Conservation (phyloP, 2,888 invertebrate genomes). For the Tiphia femorata region DNA sequence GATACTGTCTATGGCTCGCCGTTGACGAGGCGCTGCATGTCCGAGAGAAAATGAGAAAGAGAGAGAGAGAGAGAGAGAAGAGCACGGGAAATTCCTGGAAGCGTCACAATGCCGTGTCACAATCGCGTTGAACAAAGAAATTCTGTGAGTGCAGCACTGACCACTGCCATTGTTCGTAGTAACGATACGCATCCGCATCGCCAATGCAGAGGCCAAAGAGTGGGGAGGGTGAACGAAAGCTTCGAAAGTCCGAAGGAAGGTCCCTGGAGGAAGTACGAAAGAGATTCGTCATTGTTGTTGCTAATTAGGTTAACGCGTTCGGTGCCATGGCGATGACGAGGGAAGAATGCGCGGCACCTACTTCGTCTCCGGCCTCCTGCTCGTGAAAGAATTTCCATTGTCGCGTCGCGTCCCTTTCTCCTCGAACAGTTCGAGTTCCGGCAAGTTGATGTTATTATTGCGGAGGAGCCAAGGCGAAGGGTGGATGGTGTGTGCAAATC, state of each 20-base stretch:
- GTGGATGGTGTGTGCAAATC: no score
- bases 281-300: slow-evolving; percentile 27
- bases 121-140: slow-evolving; percentile 10
- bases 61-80: neutral
- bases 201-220: no score
- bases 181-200: no score
- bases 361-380: neutral
- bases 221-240: no score
- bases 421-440: no score
- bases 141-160: slow-evolving; percentile 5
- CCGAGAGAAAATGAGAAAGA: neutral
- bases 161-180: slow-evolving; percentile 30
- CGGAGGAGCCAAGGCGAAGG: no score
- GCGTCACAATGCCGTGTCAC: neutral
- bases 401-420: no score
- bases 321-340: neutral
- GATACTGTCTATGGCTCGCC: neutral
- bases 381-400: slow-evolving; percentile 23
- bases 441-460: no score
- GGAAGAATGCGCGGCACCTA: slow-evolving; percentile 1
- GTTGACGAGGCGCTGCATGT: neutral
- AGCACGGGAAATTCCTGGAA: neutral
- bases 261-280: slow-evolving; percentile 15
- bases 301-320: slow-evolving; percentile 40
- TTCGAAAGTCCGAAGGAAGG: neutral